Evolutionary conservation across 2,888 invertebrate genomes (phyloP), one percentile per base, ranked within the genome.

Genomic region (Aporophyla lueneburgensis): DNA sequence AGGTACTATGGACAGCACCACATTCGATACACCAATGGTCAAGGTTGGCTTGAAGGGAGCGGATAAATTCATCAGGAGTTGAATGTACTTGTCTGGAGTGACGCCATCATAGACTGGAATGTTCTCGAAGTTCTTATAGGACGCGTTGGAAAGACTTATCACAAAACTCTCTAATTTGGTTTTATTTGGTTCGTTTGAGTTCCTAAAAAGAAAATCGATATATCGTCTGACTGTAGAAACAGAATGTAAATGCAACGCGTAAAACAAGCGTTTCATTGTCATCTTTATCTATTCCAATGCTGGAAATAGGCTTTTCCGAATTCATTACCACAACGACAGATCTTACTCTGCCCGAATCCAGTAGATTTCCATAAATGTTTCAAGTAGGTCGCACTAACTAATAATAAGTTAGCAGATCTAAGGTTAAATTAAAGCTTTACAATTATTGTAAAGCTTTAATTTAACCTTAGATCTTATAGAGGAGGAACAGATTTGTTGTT

Each of bases 71-170:
- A 97, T 88, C 5, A 98, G 88, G 54, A 97, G 87, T 49, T 97
- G 94, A 93, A 97, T 92, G 89, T 97, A 98, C n/a, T 97, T 90
- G 33, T 96, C 95, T n/a, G 97, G 94, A 3, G 94, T 88, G 70
- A 98, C 97, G 58, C 96, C 97, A 9, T 95, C 88, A 89, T 97
- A 97, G 24, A 96, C 91, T 0, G 97, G 96, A 19, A 98, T 91
- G 5, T 92, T 89, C 54, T 97, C 96, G 80, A 98, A 97, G 87
- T 96, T 97, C 40, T 96, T 96, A 87, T 97, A 98, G 0, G 97
- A 97, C 0, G 97, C 97, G 71, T 97, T 96, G 0, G 97, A 95
- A 33, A 98, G 93, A 21, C 95, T 94, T 40, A 91, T 92, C 63
- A 98, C 93, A 91, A 98, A 98, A 14, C 93, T 88, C 81, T 94